Evolutionary conservation across 2,888 invertebrate genomes (phyloP), one percentile per base, ranked within the genome.

Genomic region (Micoletzkya japonica): DNA sequence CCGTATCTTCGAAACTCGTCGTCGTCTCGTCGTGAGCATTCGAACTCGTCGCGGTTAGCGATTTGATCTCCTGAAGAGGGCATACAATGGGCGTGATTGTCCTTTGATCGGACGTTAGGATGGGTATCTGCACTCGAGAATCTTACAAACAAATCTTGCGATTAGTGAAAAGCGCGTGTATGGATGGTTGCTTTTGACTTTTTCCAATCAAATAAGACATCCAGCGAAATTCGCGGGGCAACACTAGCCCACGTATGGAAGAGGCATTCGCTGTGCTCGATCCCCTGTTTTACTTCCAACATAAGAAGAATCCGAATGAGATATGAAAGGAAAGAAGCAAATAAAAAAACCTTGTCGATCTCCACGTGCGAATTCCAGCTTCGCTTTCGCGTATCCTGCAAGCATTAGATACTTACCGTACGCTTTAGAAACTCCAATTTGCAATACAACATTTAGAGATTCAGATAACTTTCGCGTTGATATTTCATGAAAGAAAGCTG

Each of bases 351-450:
- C 67, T 67, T 56, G 14, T 57, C 67, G 57, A 67, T 67, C 44
- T 44, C 44, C 44, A 57, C 44, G 44, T 67, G 67, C 34, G 56
- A 26, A 49, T 44, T 67, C 76, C 76, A 76, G 54, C 73, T 74
- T 44, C 74, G 70, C 57, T 79, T 79, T 30, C 79, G 57, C 28
- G 77, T 75, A 49, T 73, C 75, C 61, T 79, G 79, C 1, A 67
- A 57, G 4, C 6, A 54, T 54, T 17, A 17, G 17, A 24, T 26
- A 10, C 7, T 30, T 24, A 24, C 26, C 54, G 54, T n/a, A n/a
- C 10, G 17, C 26, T 30, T 17, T 14, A 57, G 4, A 57, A 26
- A 28, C 26, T 30, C n/a, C 0, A 64, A 54, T 28, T n/a, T n/a
- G n/a, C n/a, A n/a, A n/a, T n/a, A n/a, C n/a, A n/a, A n/a, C n/a